Evolutionary conservation across 2,797 vertebrate species (phyloP).

Genomic region (Atherinosoma microstoma): DNA sequence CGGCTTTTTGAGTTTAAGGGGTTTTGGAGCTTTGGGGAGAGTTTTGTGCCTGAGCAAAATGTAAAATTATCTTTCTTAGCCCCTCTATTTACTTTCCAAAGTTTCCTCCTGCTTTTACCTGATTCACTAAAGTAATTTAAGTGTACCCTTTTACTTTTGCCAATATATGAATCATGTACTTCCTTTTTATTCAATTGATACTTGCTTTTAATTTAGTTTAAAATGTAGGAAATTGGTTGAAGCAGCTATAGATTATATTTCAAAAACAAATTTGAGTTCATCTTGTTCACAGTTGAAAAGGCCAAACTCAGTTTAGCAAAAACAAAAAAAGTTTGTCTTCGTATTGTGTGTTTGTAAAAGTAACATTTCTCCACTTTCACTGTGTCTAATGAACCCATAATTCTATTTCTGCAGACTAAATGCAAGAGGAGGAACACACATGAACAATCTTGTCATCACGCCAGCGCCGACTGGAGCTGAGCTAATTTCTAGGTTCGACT

Average conservation of each 20-base stretch:
- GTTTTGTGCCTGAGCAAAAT: slow-evolving; percentile 25
- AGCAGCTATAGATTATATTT: background rate
- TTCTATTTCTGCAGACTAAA: slow-evolving; percentile 16
- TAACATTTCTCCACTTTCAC: slow-evolving; percentile 29
- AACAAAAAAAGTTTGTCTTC: background rate
- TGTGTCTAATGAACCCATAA: slow-evolving; percentile 19
- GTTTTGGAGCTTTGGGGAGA: slow-evolving; percentile 38
- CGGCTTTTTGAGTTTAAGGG: slow-evolving; percentile 26
- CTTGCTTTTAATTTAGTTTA: background rate
- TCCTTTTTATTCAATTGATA: background rate
- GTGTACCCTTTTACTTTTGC: background rate
- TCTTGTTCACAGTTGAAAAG: background rate
- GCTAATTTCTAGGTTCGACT: slow-evolving; percentile 55
- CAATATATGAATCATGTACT: background rate
- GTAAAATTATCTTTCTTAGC: slow-evolving; percentile 18
- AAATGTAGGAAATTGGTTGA: background rate
- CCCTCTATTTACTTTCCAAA: slow-evolving; percentile 18
- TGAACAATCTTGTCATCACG: slow-evolving; percentile 21
- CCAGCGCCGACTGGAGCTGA: slow-evolving; percentile 29
- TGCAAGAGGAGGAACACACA: slow-evolving; percentile 9
- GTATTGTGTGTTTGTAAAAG: slow-evolving; percentile 4
- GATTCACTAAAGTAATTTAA: background rate
- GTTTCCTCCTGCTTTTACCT: background rate
- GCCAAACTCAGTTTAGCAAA: background rate
- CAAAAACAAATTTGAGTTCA: background rate